phyloP scores from a whole-genome alignment of 2,797 vertebrate species.

The Salmo trutta region DNA sequence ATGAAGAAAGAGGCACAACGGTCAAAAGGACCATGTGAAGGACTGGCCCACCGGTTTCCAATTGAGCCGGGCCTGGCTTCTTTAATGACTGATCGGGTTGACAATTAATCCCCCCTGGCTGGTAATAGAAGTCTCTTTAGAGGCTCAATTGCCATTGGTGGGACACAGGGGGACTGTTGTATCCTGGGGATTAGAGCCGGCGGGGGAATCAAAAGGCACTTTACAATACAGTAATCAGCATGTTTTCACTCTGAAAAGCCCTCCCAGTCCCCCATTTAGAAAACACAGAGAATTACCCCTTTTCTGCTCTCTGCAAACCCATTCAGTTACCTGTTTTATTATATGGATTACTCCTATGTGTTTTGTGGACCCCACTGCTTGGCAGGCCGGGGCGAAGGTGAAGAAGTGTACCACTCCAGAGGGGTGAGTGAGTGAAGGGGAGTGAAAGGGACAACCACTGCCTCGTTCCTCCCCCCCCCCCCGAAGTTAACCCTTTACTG shows the following conservation, averaged over 20 bases:
- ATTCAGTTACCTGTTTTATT: constrained; percentile 76
- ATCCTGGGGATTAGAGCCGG: constrained; percentile 80
- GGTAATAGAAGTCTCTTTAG: constrained; percentile 81
- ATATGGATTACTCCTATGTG: constrained; percentile 73
- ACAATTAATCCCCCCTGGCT: constrained; percentile 82
- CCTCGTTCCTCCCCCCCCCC: constrained; percentile 35
- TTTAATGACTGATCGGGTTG: constrained; percentile 79
- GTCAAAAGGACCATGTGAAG: constrained; percentile 76
- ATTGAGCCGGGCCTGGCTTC: constrained; percentile 74
- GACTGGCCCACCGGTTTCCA: constrained; percentile 73
- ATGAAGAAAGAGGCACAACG: constrained; percentile 70
- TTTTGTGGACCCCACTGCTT: constrained; percentile 62
- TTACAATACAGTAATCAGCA: constrained; percentile 88
- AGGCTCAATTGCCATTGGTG: constrained; percentile 70
- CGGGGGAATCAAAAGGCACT: constrained; percentile 83
- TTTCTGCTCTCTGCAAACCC: constrained; percentile 75
- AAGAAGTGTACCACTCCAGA: constrained; percentile 67
- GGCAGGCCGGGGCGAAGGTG: constrained; percentile 61
- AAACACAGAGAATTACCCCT: constrained; percentile 77
- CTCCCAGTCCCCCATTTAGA: constrained; percentile 75
- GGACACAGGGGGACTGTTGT: constrained; percentile 83
- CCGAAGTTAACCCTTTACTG: background rate
- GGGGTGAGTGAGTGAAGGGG: constrained; percentile 38
- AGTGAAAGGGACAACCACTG: constrained; percentile 65
- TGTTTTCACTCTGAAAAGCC: constrained; percentile 86